phyloP scores from a whole-genome alignment of 2,113 vertebrate species.

The Ceyx cyanopectus region DNA sequence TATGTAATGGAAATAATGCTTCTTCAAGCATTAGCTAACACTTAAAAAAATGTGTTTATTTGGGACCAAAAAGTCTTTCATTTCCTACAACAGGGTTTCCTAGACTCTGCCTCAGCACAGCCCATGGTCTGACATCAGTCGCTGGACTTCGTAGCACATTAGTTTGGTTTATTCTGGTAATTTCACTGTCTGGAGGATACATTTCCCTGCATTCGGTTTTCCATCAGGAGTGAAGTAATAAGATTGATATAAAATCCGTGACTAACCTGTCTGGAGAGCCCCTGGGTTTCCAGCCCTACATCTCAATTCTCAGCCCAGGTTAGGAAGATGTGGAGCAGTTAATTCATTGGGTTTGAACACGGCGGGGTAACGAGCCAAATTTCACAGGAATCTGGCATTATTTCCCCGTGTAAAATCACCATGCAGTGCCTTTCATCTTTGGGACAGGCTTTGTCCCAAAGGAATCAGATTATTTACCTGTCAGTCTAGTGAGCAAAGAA shows the following conservation, averaged over 20 bases:
- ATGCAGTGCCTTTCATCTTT: background rate
- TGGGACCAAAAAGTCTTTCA: background rate
- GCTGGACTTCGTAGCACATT: background rate
- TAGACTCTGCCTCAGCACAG: background rate
- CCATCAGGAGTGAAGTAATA: background rate
- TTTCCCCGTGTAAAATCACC: background rate
- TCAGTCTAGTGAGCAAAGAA: background rate
- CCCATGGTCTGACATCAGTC: background rate
- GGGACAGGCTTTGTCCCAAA: background rate
- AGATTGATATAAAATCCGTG: background rate
- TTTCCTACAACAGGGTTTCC: background rate
- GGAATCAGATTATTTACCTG: background rate
- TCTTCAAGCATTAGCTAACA: background rate
- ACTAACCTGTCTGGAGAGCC: background rate
- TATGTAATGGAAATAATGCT: background rate
- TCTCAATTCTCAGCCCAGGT: background rate
- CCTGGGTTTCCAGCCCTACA: background rate
- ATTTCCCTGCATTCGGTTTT: background rate
- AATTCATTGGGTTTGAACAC: background rate
- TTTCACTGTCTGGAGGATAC: background rate
- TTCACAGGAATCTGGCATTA: background rate
- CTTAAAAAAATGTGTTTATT: background rate
- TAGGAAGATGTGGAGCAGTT: background rate
- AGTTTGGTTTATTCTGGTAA: background rate
- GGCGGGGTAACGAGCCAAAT: accelerated